These are phyloP conservation scores for Hiodon alosoides DNA, from an alignment of 2,113 vertebrate genomes.

Conservation along the genomic window DNA sequence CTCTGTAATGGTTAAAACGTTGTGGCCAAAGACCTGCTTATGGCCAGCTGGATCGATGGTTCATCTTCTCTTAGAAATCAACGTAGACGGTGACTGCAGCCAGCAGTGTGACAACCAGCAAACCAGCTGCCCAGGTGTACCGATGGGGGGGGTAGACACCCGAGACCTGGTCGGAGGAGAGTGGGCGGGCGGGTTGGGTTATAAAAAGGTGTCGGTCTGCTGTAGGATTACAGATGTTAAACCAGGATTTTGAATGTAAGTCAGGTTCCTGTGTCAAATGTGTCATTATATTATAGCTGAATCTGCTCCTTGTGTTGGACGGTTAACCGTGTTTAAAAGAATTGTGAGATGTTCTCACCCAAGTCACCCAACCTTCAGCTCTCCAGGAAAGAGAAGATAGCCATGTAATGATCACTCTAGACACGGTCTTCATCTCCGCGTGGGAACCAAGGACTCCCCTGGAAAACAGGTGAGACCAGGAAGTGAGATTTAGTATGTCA, in stretches of 20 bases:
- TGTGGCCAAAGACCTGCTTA: constrained; percentile 40
- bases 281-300: background rate
- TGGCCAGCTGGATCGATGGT: constrained; percentile 24
- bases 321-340: background rate
- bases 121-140: constrained; percentile 45
- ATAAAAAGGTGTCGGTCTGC: no score
- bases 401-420: constrained; percentile 44
- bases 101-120: constrained; percentile 48
- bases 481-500: background rate
- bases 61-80: constrained; percentile 40
- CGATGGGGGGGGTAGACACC: constrained; percentile 31
- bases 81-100: constrained; percentile 42
- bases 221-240: no score
- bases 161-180: constrained; percentile 42
- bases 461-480: constrained; percentile 2
- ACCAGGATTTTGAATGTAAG: no score
- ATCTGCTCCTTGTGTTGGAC: background rate
- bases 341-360: constrained; percentile 41
- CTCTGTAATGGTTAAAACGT: constrained; percentile 25
- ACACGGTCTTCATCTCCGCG: constrained; percentile 39
- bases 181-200: background rate
- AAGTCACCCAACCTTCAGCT: constrained; percentile 39
- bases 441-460: constrained; percentile 45
- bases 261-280: background rate
- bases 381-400: constrained; percentile 34